A percentile compares a stretch with the other conserved stretches of the same genome.
Evolutionary conservation across 2,888 invertebrate species (phyloP).

Genomic region (Hirtodrosophila trivittata): DNA sequence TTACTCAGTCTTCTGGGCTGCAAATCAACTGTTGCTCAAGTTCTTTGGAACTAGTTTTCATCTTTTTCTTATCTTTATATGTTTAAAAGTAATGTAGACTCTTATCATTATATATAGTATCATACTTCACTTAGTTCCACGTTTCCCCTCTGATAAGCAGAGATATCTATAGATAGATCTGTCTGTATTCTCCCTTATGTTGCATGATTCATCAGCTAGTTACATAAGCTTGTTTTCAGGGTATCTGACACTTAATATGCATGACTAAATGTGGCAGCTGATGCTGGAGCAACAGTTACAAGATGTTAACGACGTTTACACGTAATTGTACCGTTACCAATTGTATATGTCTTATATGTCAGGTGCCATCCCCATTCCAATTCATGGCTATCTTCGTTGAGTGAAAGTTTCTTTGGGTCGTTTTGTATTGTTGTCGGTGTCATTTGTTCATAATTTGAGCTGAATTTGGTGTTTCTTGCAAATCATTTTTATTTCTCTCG

Average conservation of each 20-base stretch:
- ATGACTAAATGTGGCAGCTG: not conserved
- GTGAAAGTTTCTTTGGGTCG: constrained; percentile 59
- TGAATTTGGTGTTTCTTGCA: constrained; percentile 52
- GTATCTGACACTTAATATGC: not conserved
- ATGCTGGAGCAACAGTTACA: not conserved
- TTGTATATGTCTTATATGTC: constrained; percentile 25
- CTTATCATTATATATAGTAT: too few species aligned
- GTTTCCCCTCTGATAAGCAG: too few species aligned
- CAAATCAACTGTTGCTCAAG: too few species aligned
- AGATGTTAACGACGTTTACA: constrained; percentile 45
- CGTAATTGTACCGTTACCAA: constrained; percentile 58
- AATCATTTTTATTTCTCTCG: too few species aligned
- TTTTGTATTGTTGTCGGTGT: constrained; percentile 25
- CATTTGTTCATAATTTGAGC: constrained; percentile 15
- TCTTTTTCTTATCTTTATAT: too few species aligned
- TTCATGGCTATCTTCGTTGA: constrained; percentile 45
- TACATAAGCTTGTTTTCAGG: not conserved
- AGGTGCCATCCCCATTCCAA: constrained; percentile 37
- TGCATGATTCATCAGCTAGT: too few species aligned
- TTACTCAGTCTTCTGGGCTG: too few species aligned
- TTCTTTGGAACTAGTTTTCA: too few species aligned
- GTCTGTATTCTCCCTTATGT: too few species aligned
- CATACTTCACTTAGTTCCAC: too few species aligned
- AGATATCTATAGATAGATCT: too few species aligned
- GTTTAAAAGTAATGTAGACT: too few species aligned